These are phyloP conservation scores for Thermophis baileyi DNA, from an alignment of 2,113 vertebrate genomes.

Conservation along the genomic window DNA sequence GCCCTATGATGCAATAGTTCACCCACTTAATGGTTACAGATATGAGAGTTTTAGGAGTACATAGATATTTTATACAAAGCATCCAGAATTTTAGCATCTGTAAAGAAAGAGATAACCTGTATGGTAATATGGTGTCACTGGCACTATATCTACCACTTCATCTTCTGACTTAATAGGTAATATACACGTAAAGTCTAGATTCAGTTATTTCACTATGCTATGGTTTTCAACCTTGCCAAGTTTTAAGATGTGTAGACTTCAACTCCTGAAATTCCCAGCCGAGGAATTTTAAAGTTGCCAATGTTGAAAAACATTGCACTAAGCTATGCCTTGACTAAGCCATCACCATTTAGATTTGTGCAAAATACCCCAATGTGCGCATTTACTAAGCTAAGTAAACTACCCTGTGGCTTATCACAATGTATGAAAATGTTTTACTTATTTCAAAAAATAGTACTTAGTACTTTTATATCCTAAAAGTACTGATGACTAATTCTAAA, in stretches of 20 bases:
- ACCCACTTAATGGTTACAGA: not conserved
- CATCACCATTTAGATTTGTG: not conserved
- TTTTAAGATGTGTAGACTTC: not conserved
- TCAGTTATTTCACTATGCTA: not conserved
- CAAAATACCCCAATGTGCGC: not conserved
- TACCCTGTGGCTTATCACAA: not conserved
- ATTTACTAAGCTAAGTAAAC: not conserved
- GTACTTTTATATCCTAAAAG: not conserved
- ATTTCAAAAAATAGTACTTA: not conserved
- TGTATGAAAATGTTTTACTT: not conserved
- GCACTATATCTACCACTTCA: not conserved
- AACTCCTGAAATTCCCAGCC: not conserved
- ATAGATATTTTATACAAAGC: not conserved
- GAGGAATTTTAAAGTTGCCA: not conserved
- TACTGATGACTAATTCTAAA: not conserved
- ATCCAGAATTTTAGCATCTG: not conserved
- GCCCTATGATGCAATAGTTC: not conserved
- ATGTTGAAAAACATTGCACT: not conserved
- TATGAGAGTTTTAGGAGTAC: not conserved
- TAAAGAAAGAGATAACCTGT: not conserved
- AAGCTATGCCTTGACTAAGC: not conserved
- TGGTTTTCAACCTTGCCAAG: not conserved
- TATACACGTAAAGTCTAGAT: not conserved
- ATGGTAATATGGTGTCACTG: not conserved
- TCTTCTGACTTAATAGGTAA: not conserved